phyloP scores from a whole-genome alignment of 2,888 invertebrate species.

The Carcina quercana region DNA sequence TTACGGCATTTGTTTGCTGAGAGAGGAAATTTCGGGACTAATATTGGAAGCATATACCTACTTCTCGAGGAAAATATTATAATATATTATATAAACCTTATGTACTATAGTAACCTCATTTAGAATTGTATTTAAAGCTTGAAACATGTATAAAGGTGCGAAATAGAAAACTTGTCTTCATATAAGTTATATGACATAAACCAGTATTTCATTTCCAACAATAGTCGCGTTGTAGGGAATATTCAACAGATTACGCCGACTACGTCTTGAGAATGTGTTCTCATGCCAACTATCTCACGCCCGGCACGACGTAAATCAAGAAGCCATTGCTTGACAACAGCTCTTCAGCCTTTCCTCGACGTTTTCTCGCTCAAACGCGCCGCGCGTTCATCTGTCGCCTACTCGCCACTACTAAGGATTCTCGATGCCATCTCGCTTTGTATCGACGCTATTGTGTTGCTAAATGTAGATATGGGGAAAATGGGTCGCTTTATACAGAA shows the following conservation, averaged over 20 bases:
- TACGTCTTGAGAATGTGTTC: conserved; percentile 8
- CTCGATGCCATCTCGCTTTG: conserved; percentile 16
- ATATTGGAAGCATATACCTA: no score
- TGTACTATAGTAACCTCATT: background rate
- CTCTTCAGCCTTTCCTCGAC: conserved; percentile 11
- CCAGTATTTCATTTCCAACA: no score
- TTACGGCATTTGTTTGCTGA: no score
- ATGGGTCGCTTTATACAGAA: no score
- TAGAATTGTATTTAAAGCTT: background rate
- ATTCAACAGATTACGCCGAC: background rate
- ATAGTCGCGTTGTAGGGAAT: no score
- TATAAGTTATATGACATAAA: background rate
- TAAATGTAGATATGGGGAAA: no score
- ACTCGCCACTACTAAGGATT: conserved; percentile 19
- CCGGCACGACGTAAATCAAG: conserved; percentile 21
- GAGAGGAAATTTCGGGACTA: no score
- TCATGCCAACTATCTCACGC: conserved; percentile 14
- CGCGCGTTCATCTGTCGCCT: conserved; percentile 23
- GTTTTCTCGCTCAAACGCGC: conserved; percentile 16
- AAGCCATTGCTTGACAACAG: conserved; percentile 19
- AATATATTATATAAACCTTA: no score
- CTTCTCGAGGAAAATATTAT: no score
- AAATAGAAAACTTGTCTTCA: background rate
- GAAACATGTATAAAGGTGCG: background rate
- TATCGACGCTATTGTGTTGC: background rate